Conservation (phyloP, 2,113 vertebrate genomes). For the Scytalopus superciliaris region DNA sequence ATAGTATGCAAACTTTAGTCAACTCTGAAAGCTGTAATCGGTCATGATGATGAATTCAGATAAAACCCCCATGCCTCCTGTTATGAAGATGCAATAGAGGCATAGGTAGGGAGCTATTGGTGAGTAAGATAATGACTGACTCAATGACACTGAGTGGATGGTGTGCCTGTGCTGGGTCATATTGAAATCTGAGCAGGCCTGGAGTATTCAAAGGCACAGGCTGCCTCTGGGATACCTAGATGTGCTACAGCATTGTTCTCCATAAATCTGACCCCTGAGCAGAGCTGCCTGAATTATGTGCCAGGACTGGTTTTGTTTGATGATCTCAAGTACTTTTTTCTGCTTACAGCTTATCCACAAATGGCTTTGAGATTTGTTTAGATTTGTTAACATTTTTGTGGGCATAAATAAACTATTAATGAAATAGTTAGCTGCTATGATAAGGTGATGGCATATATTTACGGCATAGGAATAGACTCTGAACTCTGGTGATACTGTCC, state of each 20-base stretch:
- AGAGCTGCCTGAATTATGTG: not conserved
- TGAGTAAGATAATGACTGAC: not conserved
- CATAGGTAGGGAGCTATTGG: not conserved
- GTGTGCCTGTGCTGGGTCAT: not conserved
- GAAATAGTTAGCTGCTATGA: not conserved
- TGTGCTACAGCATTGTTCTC: accelerated
- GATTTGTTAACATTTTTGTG: not conserved
- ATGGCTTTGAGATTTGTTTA: not conserved
- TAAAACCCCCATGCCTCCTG: not conserved
- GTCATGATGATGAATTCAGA: not conserved
- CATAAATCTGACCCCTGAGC: not conserved
- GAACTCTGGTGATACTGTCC: not conserved
- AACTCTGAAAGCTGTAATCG: not conserved
- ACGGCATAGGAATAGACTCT: not conserved
- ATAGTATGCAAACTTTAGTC: not conserved
- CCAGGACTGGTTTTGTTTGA: not conserved
- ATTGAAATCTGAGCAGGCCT: not conserved
- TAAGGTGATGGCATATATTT: not conserved
- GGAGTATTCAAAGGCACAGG: not conserved
- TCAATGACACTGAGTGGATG: not conserved
- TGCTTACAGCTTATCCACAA: not conserved
- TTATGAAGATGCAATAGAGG: not conserved
- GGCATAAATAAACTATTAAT: not conserved
- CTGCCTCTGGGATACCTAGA: not conserved
- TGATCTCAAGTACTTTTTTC: not conserved